Evolutionary conservation across 1,140 invertebrate species (phyloP).

Genomic region (Scaptomyza montana): DNA sequence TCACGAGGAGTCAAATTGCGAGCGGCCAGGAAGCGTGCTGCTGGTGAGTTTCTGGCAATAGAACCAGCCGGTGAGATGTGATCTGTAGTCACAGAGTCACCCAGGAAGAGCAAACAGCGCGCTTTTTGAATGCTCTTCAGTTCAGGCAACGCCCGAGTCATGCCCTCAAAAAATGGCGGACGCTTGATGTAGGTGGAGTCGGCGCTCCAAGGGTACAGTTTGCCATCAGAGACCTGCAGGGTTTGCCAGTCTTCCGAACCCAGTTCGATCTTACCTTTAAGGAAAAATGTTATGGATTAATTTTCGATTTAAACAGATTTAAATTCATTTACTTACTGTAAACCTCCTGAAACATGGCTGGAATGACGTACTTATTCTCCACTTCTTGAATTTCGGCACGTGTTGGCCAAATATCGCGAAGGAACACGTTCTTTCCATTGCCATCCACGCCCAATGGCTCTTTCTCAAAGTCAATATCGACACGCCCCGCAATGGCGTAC

Average conservation of each 20-base stretch:
- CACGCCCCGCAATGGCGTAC: constrained; percentile 97
- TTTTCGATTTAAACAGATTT: background rate
- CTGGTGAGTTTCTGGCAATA: constrained; percentile 96
- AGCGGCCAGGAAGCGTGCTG: constrained; percentile 93
- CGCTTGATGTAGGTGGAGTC: constrained; percentile 97
- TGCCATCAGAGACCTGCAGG: constrained; percentile 90
- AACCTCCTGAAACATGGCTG: constrained; percentile 98
- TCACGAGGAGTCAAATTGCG: constrained; percentile 94
- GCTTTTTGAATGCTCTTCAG: constrained; percentile 87
- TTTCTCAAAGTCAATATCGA: constrained; percentile 97
- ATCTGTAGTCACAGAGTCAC: constrained; percentile 98
- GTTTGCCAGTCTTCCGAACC: constrained; percentile 95
- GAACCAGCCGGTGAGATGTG: constrained; percentile 99
- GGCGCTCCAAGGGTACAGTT: constrained; percentile 96
- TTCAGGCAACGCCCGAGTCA: constrained; percentile 88
- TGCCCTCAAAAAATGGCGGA: constrained; percentile 97
- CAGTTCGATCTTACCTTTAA: constrained; percentile 89
- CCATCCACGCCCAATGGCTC: constrained; percentile 90
- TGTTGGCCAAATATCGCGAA: constrained; percentile 97
- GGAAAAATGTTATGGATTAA: constrained; percentile 3
- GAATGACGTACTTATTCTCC: constrained; percentile 95
- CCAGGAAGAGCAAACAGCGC: constrained; percentile 92
- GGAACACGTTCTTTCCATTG: constrained; percentile 91
- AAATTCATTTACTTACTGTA: constrained; percentile 66
- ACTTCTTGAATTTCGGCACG: constrained; percentile 95